Evolutionary conservation across 1,140 invertebrate species (phyloP).

Genomic region (Diabrotica undecimpunctata): DNA sequence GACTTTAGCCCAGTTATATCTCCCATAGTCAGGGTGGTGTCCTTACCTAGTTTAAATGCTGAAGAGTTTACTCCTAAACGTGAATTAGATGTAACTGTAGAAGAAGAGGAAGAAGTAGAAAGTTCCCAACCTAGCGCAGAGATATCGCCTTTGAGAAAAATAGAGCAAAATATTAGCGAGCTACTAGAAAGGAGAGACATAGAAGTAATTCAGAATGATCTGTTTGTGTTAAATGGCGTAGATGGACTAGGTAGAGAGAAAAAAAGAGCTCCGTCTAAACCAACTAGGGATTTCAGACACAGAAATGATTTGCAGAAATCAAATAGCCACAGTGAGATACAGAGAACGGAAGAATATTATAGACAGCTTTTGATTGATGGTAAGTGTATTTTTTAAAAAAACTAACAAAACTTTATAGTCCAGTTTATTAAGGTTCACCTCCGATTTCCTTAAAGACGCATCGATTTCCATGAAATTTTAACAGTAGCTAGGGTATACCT

Average conservation of each 20-base stretch:
- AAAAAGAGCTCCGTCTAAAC: conserved; percentile 48
- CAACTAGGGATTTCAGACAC: conserved; percentile 48
- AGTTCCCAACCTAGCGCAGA: conserved; percentile 53
- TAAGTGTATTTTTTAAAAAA: neutral
- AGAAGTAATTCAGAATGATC: conserved; percentile 41
- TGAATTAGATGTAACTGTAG: conserved; percentile 54
- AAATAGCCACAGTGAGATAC: conserved; percentile 57
- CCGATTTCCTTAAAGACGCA: no score
- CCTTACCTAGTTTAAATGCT: conserved; percentile 58
- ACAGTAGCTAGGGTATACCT: no score
- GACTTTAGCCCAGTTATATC: conserved; percentile 48
- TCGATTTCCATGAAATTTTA: no score
- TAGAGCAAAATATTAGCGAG: conserved; percentile 63
- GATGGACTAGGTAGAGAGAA: conserved; percentile 33
- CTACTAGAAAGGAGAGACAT: conserved; percentile 53
- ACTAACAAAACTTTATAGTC: no score
- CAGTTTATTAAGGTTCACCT: no score
- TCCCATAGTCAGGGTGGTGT: conserved; percentile 60
- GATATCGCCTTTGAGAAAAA: conserved; percentile 59
- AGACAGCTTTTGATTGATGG: conserved; percentile 51
- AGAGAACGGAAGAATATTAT: conserved; percentile 53
- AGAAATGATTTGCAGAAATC: conserved; percentile 57
- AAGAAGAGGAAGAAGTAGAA: conserved; percentile 62
- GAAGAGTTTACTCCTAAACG: conserved; percentile 52
- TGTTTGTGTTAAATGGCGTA: conserved; percentile 33